Conservation (phyloP, 2,888 invertebrate species). For the Phasia obesa region DNA sequence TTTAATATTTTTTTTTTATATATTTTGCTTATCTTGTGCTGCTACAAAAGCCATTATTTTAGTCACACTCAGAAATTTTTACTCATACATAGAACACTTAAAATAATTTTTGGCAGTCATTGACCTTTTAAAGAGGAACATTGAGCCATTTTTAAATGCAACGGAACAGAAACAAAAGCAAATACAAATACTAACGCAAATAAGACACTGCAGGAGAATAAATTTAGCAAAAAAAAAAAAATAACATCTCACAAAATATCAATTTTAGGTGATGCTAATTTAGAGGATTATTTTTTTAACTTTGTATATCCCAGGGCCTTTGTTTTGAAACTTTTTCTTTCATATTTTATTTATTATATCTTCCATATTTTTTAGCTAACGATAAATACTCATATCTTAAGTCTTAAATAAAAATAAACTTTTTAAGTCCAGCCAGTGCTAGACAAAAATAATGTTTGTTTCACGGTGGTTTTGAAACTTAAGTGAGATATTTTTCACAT, state of each 20-base stretch:
- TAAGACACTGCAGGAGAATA: slow-evolving; percentile 16
- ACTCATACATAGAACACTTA: slow-evolving; percentile 35
- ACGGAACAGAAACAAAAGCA: slow-evolving; percentile 34
- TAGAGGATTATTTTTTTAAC: not conserved
- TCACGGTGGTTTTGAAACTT: no score
- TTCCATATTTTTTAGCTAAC: no score
- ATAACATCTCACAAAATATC: slow-evolving; percentile 27
- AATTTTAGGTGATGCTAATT: slow-evolving; percentile 39
- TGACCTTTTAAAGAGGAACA: slow-evolving; percentile 47
- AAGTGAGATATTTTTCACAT: no score
- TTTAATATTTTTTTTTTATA: slow-evolving; percentile 1
- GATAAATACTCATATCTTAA: no score
- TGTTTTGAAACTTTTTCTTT: no score
- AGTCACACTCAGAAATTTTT: slow-evolving; percentile 29
- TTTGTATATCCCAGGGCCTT: no score
- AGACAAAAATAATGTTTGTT: no score
- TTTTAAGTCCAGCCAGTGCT: no score
- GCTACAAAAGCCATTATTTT: slow-evolving; percentile 13
- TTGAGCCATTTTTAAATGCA: slow-evolving; percentile 56
- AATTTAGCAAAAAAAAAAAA: slow-evolving; percentile 29
- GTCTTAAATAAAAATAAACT: no score
- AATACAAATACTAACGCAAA: slow-evolving; percentile 44
- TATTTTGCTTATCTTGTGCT: slow-evolving; percentile 23
- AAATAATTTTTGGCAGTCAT: slow-evolving; percentile 67
- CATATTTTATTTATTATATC: no score